Conservation (phyloP, 1,140 invertebrate species). For the Heliconius himera region DNA sequence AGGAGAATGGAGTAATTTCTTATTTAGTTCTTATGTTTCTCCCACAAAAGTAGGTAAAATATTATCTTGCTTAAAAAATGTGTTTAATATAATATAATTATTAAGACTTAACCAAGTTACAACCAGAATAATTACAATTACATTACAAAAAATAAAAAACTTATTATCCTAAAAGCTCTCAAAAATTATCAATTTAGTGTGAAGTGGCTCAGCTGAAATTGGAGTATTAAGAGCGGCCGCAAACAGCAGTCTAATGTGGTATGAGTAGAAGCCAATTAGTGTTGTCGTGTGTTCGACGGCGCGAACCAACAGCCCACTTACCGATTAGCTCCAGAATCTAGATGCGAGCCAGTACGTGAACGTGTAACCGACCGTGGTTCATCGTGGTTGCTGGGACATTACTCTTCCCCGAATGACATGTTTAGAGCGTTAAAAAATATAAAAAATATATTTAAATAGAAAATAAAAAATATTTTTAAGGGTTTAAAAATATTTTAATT, state of each 20-base stretch:
- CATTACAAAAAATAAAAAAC: background rate
- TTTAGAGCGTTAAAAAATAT: background rate
- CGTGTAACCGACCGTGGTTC: conserved; percentile 14
- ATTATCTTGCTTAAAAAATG: too few species aligned
- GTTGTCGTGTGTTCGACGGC: conserved; percentile 33
- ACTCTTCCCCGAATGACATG: background rate
- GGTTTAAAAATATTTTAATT: too few species aligned
- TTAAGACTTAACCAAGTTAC: background rate
- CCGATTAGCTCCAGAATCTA: conserved; percentile 27
- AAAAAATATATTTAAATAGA: background rate
- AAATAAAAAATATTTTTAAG: too few species aligned
- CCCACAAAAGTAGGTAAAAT: too few species aligned
- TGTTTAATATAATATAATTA: too few species aligned
- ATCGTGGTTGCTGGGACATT: conserved; percentile 20
- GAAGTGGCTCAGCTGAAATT: background rate
- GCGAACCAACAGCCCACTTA: conserved; percentile 40
- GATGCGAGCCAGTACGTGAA: conserved; percentile 2
- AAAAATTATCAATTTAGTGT: background rate
- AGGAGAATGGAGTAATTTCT: too few species aligned
- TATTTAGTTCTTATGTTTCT: too few species aligned
- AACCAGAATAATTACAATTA: background rate
- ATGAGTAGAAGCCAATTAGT: conserved; percentile 41
- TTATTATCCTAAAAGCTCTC: background rate
- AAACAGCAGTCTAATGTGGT: conserved; percentile 19
- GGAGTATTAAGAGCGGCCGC: conserved; percentile 26